Percentiles rank a stretch among this genome's conserved stretches.
These are phyloP conservation scores for Clunio marinus DNA, from an alignment of 2,888 invertebrate species.

Conservation along the genomic window DNA sequence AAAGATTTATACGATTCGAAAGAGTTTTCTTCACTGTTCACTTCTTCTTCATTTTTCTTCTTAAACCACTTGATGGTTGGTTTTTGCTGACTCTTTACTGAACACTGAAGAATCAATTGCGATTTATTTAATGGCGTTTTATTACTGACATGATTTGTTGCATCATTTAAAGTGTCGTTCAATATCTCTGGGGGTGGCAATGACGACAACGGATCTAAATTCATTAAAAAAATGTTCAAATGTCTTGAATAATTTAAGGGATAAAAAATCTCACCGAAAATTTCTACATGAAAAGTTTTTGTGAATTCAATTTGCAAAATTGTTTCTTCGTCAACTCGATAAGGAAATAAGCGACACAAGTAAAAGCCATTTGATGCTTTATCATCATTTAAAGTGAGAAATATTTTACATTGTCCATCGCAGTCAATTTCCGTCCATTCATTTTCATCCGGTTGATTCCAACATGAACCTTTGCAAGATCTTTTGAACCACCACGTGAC, in stretches of 20 bases:
- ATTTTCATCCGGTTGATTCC: neutral
- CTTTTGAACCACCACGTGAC: slow-evolving; percentile 8
- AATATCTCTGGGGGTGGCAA: slow-evolving; percentile 18
- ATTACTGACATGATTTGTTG: no score
- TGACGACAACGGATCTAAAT: neutral
- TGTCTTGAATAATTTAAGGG: no score
- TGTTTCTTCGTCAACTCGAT: slow-evolving; percentile 44
- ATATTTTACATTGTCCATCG: neutral
- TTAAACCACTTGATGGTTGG: slow-evolving; percentile 49
- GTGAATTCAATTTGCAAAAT: slow-evolving; percentile 47
- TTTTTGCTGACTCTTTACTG: slow-evolving; percentile 45
- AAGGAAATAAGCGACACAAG: slow-evolving; percentile 48
- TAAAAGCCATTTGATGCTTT: slow-evolving; percentile 45
- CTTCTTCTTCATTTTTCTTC: neutral
- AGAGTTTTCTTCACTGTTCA: neutral
- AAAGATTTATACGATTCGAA: slow-evolving; percentile 11
- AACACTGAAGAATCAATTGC: slow-evolving; percentile 48
- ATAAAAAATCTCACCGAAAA: slow-evolving; percentile 49
- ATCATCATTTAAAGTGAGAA: neutral
- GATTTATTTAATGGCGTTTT: slow-evolving; percentile 40
- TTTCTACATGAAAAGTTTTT: slow-evolving; percentile 48
- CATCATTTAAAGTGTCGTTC: slow-evolving; percentile 10
- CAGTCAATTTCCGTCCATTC: slow-evolving; percentile 22
- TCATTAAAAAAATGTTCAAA: neutral
- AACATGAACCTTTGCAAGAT: neutral